These are phyloP conservation scores for Psilopogon haemacephalus DNA, from an alignment of 2,113 vertebrate species.

Conservation along the genomic window DNA sequence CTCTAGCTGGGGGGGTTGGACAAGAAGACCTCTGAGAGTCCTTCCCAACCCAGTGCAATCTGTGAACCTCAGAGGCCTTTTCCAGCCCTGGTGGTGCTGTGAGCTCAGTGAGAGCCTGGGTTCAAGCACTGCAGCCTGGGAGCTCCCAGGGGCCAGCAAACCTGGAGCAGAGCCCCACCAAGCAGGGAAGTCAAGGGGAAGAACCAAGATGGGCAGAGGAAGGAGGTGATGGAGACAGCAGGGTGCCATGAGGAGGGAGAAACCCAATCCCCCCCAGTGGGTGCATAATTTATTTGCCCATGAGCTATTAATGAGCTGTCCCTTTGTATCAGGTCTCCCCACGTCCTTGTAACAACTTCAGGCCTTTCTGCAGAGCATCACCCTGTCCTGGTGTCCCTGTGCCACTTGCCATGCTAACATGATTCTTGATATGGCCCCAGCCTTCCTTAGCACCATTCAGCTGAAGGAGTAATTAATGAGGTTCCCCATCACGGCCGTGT, in stretches of 20 bases:
- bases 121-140: too few species aligned
- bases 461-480: conserved; percentile 18
- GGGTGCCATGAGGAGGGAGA: neutral
- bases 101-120: neutral
- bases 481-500: neutral
- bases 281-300: conserved; percentile 57
- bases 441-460: neutral
- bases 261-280: neutral
- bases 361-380: conserved; percentile 58
- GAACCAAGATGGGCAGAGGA: neutral
- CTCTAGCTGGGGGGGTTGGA: too few species aligned
- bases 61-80: too few species aligned
- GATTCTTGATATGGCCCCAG: conserved; percentile 36
- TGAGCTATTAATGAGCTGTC: conserved; percentile 53
- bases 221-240: neutral
- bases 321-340: conserved; percentile 54
- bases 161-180: fast-evolving
- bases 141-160: neutral
- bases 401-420: conserved; percentile 42
- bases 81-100: too few species aligned
- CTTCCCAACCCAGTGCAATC: too few species aligned
- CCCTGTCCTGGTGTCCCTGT: conserved; percentile 18
- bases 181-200: neutral
- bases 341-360: conserved; percentile 65
- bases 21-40: too few species aligned